phyloP scores from a whole-genome alignment of 2,113 vertebrate species.

The Xiphias gladius region DNA sequence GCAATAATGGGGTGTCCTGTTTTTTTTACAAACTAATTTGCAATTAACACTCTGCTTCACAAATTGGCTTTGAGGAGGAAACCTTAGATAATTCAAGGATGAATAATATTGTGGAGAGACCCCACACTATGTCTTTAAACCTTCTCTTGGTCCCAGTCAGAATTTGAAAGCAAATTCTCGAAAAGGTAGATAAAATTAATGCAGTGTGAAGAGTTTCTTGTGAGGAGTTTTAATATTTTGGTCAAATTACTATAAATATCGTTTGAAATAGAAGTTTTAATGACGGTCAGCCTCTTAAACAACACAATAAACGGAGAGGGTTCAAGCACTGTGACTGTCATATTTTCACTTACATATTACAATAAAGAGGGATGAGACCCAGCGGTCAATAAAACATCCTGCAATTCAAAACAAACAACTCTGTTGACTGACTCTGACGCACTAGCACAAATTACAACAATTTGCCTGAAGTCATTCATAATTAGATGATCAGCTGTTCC shows the following conservation, averaged over 20 bases:
- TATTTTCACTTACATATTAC: conserved; percentile 14
- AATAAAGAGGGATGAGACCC: conserved; percentile 15
- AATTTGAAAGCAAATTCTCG: neutral
- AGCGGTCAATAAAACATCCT: conserved; percentile 11
- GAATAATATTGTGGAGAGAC: conserved; percentile 55
- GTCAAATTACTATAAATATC: conserved; percentile 1
- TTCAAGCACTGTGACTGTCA: neutral
- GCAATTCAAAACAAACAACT: conserved; percentile 14
- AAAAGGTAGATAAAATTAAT: neutral
- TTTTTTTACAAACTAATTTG: conserved; percentile 29
- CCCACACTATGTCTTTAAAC: conserved; percentile 53
- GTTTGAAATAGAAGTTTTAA: neutral
- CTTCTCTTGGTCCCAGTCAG: neutral
- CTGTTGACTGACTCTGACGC: neutral
- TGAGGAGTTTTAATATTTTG: neutral
- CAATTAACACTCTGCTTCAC: conserved; percentile 17
- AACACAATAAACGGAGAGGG: neutral
- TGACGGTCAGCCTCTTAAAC: neutral
- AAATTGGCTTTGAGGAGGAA: conserved; percentile 45
- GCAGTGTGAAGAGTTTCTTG: neutral
- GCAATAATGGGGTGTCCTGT: neutral
- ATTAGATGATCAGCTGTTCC: conserved; percentile 39
- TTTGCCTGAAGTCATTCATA: conserved; percentile 46
- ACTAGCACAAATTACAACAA: conserved; percentile 26
- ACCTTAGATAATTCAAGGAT: conserved; percentile 60